These are phyloP conservation scores for Willowsia nigromaculata DNA, from an alignment of 2,888 invertebrate genomes.

Conservation along the genomic window DNA sequence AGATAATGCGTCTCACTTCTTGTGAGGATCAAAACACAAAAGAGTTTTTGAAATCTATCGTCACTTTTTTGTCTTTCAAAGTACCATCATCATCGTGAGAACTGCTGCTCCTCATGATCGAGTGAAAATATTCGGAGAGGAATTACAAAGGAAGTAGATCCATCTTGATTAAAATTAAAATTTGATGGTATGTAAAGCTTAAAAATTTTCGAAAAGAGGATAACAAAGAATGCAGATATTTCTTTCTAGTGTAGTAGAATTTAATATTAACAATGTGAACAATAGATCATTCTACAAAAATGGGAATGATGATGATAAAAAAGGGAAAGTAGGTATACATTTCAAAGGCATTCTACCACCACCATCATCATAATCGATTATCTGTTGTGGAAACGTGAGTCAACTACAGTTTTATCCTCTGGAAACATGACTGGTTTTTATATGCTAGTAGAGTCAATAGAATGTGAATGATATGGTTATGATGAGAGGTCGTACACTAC, in stretches of 20 bases:
- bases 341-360: constrained; percentile 7
- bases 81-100: not conserved
- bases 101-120: not conserved
- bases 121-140: constrained; percentile 2
- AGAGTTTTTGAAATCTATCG: not conserved
- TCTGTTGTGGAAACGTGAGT: not conserved
- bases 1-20: not conserved
- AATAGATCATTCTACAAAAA: not conserved
- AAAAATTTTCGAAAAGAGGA: not conserved
- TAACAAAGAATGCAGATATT: not conserved
- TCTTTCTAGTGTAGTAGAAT: not conserved
- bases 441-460: not conserved
- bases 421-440: not conserved
- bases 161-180: constrained; percentile 38
- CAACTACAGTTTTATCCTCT: not conserved
- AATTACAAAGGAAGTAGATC: not conserved
- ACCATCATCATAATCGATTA: constrained; percentile 16
- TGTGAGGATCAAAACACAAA: constrained; percentile 38
- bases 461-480: not conserved
- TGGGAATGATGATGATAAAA: not conserved
- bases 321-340: not conserved
- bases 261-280: not conserved
- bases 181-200: not conserved
- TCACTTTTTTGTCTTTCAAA: not conserved
- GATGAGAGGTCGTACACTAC: not conserved